phyloP scores from a whole-genome alignment of 2,113 vertebrate genomes.

The Perca flavescens region DNA sequence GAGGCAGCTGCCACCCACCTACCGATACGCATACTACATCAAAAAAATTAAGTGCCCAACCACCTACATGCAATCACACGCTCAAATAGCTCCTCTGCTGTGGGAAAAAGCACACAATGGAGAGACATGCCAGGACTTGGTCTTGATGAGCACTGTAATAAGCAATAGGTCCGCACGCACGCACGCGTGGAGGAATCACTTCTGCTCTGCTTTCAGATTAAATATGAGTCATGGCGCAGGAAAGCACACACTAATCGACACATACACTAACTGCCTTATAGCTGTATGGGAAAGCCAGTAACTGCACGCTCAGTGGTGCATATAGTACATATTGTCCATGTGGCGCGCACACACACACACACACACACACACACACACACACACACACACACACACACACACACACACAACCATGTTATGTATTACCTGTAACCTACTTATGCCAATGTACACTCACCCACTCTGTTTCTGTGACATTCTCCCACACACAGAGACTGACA shows the following conservation, averaged over 20 bases:
- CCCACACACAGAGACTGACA: conserved; percentile 55
- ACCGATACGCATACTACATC: conserved; percentile 19
- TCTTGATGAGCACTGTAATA: conserved; percentile 30
- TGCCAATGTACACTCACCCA: conserved; percentile 51
- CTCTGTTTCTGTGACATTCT: conserved; percentile 44
- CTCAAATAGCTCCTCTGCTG: conserved; percentile 61
- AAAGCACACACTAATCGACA: conserved; percentile 9
- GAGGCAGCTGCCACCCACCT: conserved; percentile 58
- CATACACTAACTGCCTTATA: conserved; percentile 13
- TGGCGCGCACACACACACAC: background rate
- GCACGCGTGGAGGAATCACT: conserved; percentile 28
- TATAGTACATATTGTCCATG: conserved; percentile 21
- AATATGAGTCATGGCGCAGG: conserved; percentile 53
- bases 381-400: conserved; percentile 27
- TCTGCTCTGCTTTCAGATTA: conserved; percentile 50
- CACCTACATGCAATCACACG: conserved; percentile 51
- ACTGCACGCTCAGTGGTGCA: conserved; percentile 26
- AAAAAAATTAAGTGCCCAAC: conserved; percentile 47
- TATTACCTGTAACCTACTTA: conserved; percentile 67
- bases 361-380: conserved; percentile 26
- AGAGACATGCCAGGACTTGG: conserved; percentile 20
- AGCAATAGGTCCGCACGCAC: conserved; percentile 16
- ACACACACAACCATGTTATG: background rate
- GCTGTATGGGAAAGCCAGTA: background rate
- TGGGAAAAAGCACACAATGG: conserved; percentile 43